phyloP scores from a whole-genome alignment of 2,888 invertebrate species.

The Metalampra italica region DNA sequence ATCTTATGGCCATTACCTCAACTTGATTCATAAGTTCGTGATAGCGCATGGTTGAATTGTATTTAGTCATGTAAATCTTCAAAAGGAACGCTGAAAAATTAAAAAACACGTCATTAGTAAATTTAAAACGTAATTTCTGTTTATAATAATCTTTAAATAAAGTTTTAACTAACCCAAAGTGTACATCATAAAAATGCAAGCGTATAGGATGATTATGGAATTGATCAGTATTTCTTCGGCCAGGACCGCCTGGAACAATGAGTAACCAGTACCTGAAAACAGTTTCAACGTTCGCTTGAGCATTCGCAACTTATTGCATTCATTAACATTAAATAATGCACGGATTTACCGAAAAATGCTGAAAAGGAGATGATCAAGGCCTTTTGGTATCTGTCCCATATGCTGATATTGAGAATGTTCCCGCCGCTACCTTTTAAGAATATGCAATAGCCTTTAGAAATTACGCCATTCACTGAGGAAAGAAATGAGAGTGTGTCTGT shows the following conservation, averaged over 20 bases:
- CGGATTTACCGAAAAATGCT: conserved; percentile 39
- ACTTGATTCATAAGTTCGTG: conserved; percentile 73
- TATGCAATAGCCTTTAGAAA: conserved; percentile 25
- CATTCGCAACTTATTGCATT: too few relatives aligned
- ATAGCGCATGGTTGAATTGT: conserved; percentile 38
- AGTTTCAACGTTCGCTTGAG: not conserved
- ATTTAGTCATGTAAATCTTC: conserved; percentile 39
- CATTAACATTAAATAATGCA: too few relatives aligned
- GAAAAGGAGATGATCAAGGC: conserved; percentile 37
- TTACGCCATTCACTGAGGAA: conserved; percentile 28
- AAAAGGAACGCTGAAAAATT: conserved; percentile 40
- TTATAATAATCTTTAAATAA: too few relatives aligned
- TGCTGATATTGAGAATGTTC: conserved; percentile 17
- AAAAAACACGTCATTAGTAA: not conserved
- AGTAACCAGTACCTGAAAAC: conserved; percentile 41
- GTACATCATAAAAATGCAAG: conserved; percentile 42
- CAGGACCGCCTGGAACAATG: conserved; percentile 27
- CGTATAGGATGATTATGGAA: conserved; percentile 33
- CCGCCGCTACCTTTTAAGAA: conserved; percentile 21
- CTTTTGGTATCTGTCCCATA: conserved; percentile 28
- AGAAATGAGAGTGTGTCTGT: conserved; percentile 1
- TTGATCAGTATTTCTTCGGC: conserved; percentile 38
- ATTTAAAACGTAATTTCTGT: not conserved
- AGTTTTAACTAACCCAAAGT: conserved; percentile 30
- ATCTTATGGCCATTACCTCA: conserved; percentile 31